A percentile compares a stretch with the other conserved stretches of the same genome.
phyloP scores from a whole-genome alignment of 2,888 invertebrate species.

The Watsonalla cultraria region DNA sequence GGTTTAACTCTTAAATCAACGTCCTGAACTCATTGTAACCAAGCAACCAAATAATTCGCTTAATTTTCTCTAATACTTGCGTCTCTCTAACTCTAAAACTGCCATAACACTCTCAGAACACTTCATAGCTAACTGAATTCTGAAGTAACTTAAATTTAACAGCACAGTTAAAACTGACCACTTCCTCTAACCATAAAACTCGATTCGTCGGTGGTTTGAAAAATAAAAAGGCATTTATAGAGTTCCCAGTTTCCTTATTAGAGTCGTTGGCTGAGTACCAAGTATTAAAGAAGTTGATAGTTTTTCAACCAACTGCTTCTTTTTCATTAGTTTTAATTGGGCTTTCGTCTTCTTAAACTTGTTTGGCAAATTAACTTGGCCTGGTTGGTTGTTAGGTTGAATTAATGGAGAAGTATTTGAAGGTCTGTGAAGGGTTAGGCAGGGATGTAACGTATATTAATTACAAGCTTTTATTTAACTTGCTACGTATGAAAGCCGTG shows the following conservation, averaged over 20 bases:
- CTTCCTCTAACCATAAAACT: slow-evolving; percentile 5
- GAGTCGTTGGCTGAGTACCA: slow-evolving; percentile 1
- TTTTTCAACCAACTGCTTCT: not conserved
- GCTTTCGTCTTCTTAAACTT: no score
- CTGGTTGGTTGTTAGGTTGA: no score
- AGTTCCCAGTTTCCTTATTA: slow-evolving; percentile 1
- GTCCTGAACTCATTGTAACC: no score
- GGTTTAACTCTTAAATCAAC: no score
- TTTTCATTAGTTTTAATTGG: not conserved
- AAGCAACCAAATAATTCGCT: no score
- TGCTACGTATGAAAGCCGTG: no score
- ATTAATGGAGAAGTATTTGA: no score
- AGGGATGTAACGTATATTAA: no score
- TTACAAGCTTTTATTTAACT: no score
- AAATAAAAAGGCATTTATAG: slow-evolving; percentile 20
- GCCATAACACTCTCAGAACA: not conserved
- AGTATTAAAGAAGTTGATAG: not conserved
- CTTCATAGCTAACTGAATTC: not conserved
- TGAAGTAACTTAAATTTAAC: not conserved
- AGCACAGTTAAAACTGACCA: not conserved
- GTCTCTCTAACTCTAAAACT: not conserved
- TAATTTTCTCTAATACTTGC: no score
- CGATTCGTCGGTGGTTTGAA: slow-evolving; percentile 19
- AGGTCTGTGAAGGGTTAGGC: no score
- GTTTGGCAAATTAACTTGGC: no score